phyloP scores from a whole-genome alignment of 1,140 invertebrate genomes.

The Ostrea edulis region DNA sequence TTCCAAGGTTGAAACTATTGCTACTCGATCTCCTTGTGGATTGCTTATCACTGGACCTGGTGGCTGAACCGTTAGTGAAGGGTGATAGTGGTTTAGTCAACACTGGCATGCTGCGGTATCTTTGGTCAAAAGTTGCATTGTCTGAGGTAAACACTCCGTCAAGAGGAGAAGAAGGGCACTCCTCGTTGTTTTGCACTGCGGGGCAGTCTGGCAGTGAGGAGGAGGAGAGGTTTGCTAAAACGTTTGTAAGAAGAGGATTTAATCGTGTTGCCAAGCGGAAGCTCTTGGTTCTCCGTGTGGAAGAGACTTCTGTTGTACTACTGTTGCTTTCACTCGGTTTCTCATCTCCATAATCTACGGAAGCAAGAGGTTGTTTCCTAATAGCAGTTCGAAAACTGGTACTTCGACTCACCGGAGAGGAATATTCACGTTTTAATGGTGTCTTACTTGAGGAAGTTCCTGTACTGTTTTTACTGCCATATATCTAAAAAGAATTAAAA shows the following conservation, averaged over 20 bases:
- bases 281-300: slow-evolving; percentile 59
- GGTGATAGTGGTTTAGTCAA: slow-evolving; percentile 38
- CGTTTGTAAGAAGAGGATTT: slow-evolving; percentile 54
- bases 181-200: neutral
- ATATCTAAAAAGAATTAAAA: neutral
- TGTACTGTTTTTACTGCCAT: neutral
- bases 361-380: slow-evolving; percentile 46
- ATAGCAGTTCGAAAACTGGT: slow-evolving; percentile 53
- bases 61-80: neutral
- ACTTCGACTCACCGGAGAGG: slow-evolving; percentile 36
- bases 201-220: neutral
- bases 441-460: neutral
- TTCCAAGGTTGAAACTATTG: slow-evolving; percentile 41
- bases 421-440: slow-evolving; percentile 7
- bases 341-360: slow-evolving; percentile 37
- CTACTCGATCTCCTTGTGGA: slow-evolving; percentile 1
- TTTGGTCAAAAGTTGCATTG: slow-evolving; percentile 2
- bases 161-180: neutral
- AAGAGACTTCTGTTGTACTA: neutral
- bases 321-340: neutral
- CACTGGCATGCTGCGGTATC: slow-evolving; percentile 53
- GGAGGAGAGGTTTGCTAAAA: neutral
- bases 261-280: slow-evolving; percentile 62
- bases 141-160: neutral
- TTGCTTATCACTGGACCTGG: neutral